Percentiles rank a stretch among this genome's conserved stretches.
Conservation (phyloP, 1,140 invertebrate species). For the Zaprionus camerounensis region DNA sequence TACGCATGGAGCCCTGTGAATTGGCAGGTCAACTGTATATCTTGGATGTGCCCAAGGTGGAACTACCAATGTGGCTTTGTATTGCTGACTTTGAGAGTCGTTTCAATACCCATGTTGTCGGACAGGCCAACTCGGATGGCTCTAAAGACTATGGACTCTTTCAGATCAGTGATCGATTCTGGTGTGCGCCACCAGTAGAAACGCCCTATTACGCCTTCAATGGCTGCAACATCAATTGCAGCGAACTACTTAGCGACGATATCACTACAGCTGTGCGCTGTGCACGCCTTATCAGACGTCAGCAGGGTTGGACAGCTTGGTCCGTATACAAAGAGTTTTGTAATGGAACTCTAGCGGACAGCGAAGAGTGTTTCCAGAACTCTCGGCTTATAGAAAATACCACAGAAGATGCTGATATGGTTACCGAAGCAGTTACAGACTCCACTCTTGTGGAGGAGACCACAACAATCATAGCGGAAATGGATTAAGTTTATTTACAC, state of each 20-base stretch:
- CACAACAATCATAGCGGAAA: slow-evolving; percentile 25
- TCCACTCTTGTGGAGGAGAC: background rate
- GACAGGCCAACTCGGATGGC: slow-evolving; percentile 67
- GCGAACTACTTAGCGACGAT: slow-evolving; percentile 64
- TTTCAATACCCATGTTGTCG: slow-evolving; percentile 72
- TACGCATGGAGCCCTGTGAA: slow-evolving; percentile 86
- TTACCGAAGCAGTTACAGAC: slow-evolving; percentile 8
- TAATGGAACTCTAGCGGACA: slow-evolving; percentile 59
- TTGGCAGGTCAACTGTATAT: slow-evolving; percentile 71
- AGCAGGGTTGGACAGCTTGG: slow-evolving; percentile 89
- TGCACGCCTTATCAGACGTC: slow-evolving; percentile 62
- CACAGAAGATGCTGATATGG: slow-evolving; percentile 7
- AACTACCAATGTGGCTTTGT: slow-evolving; percentile 70
- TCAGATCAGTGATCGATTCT: slow-evolving; percentile 81
- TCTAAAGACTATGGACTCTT: slow-evolving; percentile 81
- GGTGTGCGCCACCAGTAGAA: slow-evolving; percentile 70
- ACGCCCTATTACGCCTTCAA: slow-evolving; percentile 67
- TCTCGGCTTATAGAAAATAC: background rate
- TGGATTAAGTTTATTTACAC: slow-evolving; percentile 27
- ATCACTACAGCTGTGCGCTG: slow-evolving; percentile 74
- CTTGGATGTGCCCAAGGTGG: slow-evolving; percentile 70
- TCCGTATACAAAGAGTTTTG: slow-evolving; percentile 86
- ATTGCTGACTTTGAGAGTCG: slow-evolving; percentile 75
- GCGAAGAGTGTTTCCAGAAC: slow-evolving; percentile 64
- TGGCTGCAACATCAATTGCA: slow-evolving; percentile 77